These are phyloP conservation scores for Lepidocyrtoides sp. DNA, from an alignment of 2,888 invertebrate species.

Conservation along the genomic window DNA sequence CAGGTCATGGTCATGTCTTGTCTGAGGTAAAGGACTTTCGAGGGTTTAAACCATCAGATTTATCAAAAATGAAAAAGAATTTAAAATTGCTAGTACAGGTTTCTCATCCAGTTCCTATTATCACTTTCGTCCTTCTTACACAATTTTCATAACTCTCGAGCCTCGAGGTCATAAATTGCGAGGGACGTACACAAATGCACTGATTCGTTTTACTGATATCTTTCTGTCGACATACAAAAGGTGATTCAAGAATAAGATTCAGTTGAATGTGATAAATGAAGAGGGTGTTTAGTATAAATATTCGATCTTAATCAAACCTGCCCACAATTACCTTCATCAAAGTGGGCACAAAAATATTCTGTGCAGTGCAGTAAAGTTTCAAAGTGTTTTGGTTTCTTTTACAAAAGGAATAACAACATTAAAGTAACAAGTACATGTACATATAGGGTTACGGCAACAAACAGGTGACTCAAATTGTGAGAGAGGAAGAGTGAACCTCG, in stretches of 20 bases:
- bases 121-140: neutral
- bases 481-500: conserved; percentile 66
- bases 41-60: neutral
- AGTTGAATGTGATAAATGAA: too few species aligned
- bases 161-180: too few species aligned
- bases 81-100: conserved; percentile 29
- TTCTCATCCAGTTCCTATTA: conserved; percentile 20
- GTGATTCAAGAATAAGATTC: too few species aligned
- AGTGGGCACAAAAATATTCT: conserved; percentile 4
- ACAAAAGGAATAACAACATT: conserved; percentile 38
- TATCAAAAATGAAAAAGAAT: conserved; percentile 20
- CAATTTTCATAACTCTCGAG: conserved; percentile 44
- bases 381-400: neutral
- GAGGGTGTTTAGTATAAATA: too few species aligned
- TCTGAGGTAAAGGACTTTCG: too few species aligned
- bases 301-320: too few species aligned
- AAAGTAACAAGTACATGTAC: neutral
- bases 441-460: conserved; percentile 69
- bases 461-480: conserved; percentile 74
- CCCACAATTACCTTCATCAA: too few species aligned
- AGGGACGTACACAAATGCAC: neutral
- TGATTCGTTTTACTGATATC: too few species aligned
- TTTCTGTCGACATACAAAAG: too few species aligned
- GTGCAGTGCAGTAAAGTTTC: neutral
- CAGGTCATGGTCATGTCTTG: conserved; percentile 53